A percentile compares a stretch with the other conserved stretches of the same genome.
phyloP scores from a whole-genome alignment of 2,797 vertebrate species.

The Muscicapa striata region DNA sequence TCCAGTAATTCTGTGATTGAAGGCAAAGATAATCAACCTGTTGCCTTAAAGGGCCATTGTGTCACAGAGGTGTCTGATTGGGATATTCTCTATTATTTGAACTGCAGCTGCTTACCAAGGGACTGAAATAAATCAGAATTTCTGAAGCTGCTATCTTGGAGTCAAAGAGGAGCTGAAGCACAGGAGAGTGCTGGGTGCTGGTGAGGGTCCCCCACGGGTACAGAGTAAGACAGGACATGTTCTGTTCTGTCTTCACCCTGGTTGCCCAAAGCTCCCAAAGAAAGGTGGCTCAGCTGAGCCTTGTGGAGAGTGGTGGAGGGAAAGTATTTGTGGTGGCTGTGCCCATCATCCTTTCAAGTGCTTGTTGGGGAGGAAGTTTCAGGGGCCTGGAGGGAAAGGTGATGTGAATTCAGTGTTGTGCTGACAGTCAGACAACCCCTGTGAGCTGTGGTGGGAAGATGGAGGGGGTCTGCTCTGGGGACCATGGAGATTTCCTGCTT shows the following conservation, averaged over 20 bases:
- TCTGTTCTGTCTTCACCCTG: neutral
- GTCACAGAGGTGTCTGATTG: neutral
- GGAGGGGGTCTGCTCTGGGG: neutral
- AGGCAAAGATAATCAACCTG: neutral
- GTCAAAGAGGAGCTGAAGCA: neutral
- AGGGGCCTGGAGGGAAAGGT: neutral
- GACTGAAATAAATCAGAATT: neutral
- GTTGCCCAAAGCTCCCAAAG: neutral
- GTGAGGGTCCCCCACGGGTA: neutral
- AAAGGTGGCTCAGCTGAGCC: neutral
- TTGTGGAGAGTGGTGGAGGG: neutral
- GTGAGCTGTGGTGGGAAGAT: neutral
- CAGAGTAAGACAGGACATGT: neutral
- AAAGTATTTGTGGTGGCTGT: neutral
- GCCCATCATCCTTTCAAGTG: rapidly evolving
- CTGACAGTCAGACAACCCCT: neutral
- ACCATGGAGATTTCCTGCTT: neutral
- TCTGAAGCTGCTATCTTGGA: neutral
- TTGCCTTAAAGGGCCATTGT: neutral
- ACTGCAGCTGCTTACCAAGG: neutral
- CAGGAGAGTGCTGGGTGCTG: neutral
- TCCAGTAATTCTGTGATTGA: neutral
- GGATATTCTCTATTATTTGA: neutral
- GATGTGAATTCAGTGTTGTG: neutral
- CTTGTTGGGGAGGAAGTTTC: neutral